These are phyloP conservation scores for Cheilinus undulatus DNA, from an alignment of 2,113 vertebrate genomes.

Conservation along the genomic window DNA sequence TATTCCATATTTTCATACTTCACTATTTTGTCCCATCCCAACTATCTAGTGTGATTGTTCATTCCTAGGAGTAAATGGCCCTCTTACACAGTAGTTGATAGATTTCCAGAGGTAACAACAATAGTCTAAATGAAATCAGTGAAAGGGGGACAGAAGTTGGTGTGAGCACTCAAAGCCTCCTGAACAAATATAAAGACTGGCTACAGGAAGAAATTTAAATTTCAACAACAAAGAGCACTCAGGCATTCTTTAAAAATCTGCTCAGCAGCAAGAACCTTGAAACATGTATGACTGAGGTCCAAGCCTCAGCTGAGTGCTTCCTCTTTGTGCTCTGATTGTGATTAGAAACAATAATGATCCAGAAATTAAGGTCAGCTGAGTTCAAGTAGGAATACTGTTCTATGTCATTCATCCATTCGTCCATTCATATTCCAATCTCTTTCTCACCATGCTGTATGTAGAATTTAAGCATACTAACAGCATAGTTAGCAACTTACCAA, in stretches of 20 bases:
- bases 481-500: no score
- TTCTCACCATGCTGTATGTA: no score
- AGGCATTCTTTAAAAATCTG: constrained; percentile 6
- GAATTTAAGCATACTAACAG: no score
- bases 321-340: neutral
- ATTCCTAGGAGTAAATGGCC: constrained; percentile 43
- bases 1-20: no score
- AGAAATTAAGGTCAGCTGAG: neutral
- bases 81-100: constrained; percentile 30
- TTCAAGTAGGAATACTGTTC: neutral
- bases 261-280: neutral
- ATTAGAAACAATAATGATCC: neutral
- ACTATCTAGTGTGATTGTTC: constrained; percentile 23
- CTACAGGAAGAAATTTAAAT: constrained; percentile 12
- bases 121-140: constrained; percentile 42
- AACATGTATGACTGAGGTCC: neutral
- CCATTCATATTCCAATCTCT: no score
- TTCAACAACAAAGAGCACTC: constrained; percentile 5
- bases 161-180: neutral
- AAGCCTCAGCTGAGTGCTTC: constrained; percentile 4
- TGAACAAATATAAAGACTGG: constrained; percentile 5
- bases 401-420: no score
- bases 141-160: constrained; percentile 10
- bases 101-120: constrained; percentile 41
- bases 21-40: no score